Evolutionary conservation across 2,113 vertebrate genomes (phyloP), one percentile per base, ranked within the genome.

Genomic region (Rhinichthys klamathensis): DNA sequence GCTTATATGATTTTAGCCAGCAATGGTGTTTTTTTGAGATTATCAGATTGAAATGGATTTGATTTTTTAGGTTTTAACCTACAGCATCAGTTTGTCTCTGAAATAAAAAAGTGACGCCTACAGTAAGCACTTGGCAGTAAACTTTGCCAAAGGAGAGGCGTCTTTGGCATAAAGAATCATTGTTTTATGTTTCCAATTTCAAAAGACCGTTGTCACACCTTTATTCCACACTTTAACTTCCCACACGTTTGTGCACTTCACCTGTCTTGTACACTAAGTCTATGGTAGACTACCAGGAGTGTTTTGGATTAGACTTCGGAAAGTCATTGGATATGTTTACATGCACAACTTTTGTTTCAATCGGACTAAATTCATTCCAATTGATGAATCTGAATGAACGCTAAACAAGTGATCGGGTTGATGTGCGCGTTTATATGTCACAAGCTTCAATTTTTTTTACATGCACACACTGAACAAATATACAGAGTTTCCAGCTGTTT

Each of bases 131-230:
- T 73, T 72, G 18, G 67, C 32, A 70, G 67, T 21, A 21, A 41
- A 73, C 41, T 46, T 73, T 44, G 6, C 23, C 41, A 73, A 73
- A 12, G 6, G 70, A 25, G 70, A 25, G 70, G 70, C 23, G 23
- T 44, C 70, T 73, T 25, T 73, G 70, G 38, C 23, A 16, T 46
- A 41, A 46, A 4, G 4, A 46, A 25, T 46, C 23, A 46, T 25
- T 72, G 67, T 70, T 44, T 44, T 73, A 46, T 16, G n/a, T 74
- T 74, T 46, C 41, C 41, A 44, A 4, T 41, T 74, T 74, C 72
- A 49, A 49, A 16, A 46, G 41, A 73, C n/a, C 2, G 0, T 16
- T 72, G 69, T 72, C 69, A 72, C 69, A 5, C 38, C 21, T 13
- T 44, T 23, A 44, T 44, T 46, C 12, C 41, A 16, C 41, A 46